A percentile compares a stretch with the other conserved stretches of the same genome.
Evolutionary conservation across 2,888 invertebrate species (phyloP).

Genomic region (Callinectes sapidus): DNA sequence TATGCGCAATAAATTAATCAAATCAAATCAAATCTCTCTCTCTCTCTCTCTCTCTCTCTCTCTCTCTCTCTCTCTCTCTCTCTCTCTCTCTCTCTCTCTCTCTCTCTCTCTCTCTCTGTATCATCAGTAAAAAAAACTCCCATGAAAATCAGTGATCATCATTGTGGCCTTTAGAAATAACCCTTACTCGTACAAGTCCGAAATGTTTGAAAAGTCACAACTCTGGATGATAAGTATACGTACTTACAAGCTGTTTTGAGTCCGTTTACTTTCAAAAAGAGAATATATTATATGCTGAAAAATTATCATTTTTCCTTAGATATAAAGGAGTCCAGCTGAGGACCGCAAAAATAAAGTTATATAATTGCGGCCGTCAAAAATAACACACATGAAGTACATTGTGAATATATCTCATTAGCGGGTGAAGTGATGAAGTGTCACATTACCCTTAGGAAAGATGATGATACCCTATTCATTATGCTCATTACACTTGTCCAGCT

Average conservation of each 20-base stretch:
- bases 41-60: no score
- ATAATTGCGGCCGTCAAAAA: background rate
- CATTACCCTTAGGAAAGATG: background rate
- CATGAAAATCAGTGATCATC: background rate
- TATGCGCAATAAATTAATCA: no score
- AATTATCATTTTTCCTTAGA: no score
- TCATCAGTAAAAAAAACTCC: background rate
- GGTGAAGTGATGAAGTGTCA: background rate
- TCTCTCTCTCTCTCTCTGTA: no score
- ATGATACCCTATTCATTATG: background rate
- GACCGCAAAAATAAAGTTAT: background rate
- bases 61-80: no score
- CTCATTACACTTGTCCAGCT: background rate
- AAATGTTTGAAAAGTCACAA: no score
- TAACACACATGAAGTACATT: background rate
- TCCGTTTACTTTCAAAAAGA: background rate
- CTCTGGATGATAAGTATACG: background rate
- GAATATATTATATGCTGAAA: background rate
- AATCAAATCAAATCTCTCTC: no score
- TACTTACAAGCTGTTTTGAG: background rate
- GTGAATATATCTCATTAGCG: background rate
- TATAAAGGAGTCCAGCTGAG: background rate
- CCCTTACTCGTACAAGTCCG: background rate
- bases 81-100: no score
- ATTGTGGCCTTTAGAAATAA: background rate